These are phyloP conservation scores for Saguinus imperator DNA, from an alignment of 2,113 vertebrate species.

Conservation along the genomic window DNA sequence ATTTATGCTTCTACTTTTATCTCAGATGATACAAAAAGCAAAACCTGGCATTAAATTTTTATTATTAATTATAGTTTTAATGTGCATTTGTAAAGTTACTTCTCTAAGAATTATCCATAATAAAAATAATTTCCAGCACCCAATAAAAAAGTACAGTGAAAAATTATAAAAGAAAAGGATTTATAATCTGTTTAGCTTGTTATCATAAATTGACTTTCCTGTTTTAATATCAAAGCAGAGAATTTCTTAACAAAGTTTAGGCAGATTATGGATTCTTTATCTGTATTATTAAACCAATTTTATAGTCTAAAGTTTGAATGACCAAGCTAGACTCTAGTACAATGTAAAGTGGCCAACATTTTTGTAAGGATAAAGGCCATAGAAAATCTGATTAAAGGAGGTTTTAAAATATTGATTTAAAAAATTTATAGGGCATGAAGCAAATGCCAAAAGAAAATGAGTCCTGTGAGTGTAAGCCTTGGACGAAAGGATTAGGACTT, in stretches of 20 bases:
- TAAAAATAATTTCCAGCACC: constrained; percentile 46
- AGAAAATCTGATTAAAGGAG: constrained; percentile 56
- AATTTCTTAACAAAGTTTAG: constrained; percentile 41
- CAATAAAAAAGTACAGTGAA: constrained; percentile 15
- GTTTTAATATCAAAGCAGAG: neutral
- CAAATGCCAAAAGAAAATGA: constrained; percentile 57
- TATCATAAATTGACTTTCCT: constrained; percentile 31
- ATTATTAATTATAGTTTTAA: constrained; percentile 49
- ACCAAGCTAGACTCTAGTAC: neutral
- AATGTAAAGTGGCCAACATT: constrained; percentile 36
- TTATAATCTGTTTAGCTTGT: constrained; percentile 24
- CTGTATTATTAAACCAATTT: constrained; percentile 41
- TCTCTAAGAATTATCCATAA: constrained; percentile 22
- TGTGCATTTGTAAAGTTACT: constrained; percentile 55
- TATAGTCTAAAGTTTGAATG: constrained; percentile 12
- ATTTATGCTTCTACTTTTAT: constrained; percentile 27
- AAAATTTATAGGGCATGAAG: constrained; percentile 36
- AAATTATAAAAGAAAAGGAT: neutral
- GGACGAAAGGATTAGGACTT: constrained; percentile 38
- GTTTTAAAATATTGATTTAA: constrained; percentile 52
- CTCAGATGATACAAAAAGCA: neutral
- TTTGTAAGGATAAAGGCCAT: constrained; percentile 30
- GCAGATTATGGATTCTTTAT: constrained; percentile 6
- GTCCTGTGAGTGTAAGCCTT: neutral
- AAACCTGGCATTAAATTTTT: constrained; percentile 39